Conservation (phyloP, 2,113 vertebrate species). For the Antechinus flavipes region DNA sequence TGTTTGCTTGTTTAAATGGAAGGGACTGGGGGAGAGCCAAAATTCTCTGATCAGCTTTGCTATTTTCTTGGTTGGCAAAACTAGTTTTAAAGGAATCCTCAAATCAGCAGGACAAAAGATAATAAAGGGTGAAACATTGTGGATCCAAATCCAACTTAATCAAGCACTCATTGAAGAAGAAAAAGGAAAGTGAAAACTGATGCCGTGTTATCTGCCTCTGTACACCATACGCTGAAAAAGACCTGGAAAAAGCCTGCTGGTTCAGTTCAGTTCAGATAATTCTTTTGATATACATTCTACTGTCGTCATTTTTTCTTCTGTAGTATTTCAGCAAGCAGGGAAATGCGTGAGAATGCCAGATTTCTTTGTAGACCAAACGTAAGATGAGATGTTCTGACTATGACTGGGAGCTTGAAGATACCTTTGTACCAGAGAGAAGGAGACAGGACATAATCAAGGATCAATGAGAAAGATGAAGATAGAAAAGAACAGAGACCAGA, state of each 20-base stretch:
- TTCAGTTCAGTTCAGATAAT: conserved; percentile 55
- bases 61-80: conserved; percentile 26
- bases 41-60: background rate
- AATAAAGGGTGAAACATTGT: background rate
- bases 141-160: conserved; percentile 20
- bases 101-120: background rate
- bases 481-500: background rate
- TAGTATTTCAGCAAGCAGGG: conserved; percentile 33
- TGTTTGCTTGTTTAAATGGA: background rate
- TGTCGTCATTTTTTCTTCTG: conserved; percentile 9
- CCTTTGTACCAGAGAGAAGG: background rate
- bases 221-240: conserved; percentile 67
- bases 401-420: background rate
- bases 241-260: conserved; percentile 42
- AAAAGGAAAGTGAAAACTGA: conserved; percentile 62
- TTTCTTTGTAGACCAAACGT: conserved; percentile 33
- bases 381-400: conserved; percentile 13
- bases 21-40: background rate
- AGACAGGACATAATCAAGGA: fast-evolving
- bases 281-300: conserved; percentile 32
- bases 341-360: background rate
- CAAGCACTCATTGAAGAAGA: conserved; percentile 49
- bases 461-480: background rate
- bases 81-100: background rate
- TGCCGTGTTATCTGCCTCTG: conserved; percentile 67